These are phyloP conservation scores for Acipenser transmontanus DNA, from an alignment of 2,797 vertebrate species.

Conservation along the genomic window DNA sequence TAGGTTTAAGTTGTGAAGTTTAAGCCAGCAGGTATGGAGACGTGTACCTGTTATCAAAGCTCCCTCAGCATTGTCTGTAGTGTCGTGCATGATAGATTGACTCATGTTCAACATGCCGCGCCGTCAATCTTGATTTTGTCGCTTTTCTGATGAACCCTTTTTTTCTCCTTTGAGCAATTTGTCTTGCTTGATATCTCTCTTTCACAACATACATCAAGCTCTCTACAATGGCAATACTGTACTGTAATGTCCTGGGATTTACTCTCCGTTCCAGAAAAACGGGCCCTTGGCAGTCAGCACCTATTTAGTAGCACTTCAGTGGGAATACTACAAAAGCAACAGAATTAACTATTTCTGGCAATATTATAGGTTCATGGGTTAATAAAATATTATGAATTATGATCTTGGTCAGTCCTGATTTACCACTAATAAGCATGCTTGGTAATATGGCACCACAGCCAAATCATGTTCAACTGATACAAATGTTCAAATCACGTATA, in stretches of 20 bases:
- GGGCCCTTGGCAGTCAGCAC: constrained; percentile 17
- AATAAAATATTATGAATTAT: no score
- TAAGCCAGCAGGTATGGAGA: no score
- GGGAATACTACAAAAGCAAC: constrained; percentile 26
- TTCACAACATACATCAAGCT: constrained; percentile 24
- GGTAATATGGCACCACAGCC: no score
- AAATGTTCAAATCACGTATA: no score
- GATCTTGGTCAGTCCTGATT: no score
- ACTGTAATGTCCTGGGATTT: neutral
- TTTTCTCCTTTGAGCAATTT: constrained; percentile 26
- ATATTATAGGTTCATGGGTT: no score
- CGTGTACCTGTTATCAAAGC: no score
- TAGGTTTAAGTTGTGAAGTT: no score
- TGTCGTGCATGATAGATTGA: constrained; percentile 10
- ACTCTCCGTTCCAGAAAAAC: constrained; percentile 26
- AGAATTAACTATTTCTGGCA: constrained; percentile 27
- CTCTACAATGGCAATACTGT: constrained; percentile 31
- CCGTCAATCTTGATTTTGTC: constrained; percentile 20
- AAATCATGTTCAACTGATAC: no score
- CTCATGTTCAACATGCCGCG: constrained; percentile 21
- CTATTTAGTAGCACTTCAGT: constrained; percentile 16
- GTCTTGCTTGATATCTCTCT: constrained; percentile 24
- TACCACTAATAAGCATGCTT: no score
- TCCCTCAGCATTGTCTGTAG: constrained; percentile 2
- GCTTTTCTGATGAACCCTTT: constrained; percentile 16